Evolutionary conservation across 2,888 invertebrate species (phyloP).

Genomic region (Phrixothrix hirtus): DNA sequence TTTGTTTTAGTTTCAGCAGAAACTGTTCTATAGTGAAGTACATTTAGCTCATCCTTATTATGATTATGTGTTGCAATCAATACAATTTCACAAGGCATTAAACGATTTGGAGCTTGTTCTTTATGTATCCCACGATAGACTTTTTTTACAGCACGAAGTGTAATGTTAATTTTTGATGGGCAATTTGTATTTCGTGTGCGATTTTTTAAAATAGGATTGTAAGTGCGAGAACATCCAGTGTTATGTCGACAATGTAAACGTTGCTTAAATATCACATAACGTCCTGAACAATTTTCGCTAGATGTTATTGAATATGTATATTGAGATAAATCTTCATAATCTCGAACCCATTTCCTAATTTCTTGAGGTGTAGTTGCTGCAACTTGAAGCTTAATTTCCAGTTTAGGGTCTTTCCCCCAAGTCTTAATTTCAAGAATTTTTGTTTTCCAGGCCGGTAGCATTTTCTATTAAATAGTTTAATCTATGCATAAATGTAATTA

Average conservation of each 20-base stretch:
- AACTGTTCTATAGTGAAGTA: conserved; percentile 17
- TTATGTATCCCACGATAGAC: conserved; percentile 17
- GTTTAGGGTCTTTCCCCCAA: neutral
- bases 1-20: conserved; percentile 12
- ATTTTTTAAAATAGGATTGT: conserved; percentile 10
- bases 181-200: conserved; percentile 29
- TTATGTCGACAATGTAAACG: conserved; percentile 23
- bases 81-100: conserved; percentile 23
- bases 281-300: conserved; percentile 2
- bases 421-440: neutral
- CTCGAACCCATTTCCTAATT: neutral
- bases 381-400: neutral
- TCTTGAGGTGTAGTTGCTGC: neutral
- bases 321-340: neutral
- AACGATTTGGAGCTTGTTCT: conserved; percentile 9
- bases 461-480: too few relatives aligned
- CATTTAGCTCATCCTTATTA: neutral
- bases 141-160: conserved; percentile 12
- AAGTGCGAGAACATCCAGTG: conserved; percentile 7
- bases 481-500: too few relatives aligned
- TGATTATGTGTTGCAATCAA: conserved; percentile 19
- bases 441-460: neutral
- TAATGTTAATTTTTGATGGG: conserved; percentile 17
- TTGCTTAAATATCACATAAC: conserved; percentile 15
- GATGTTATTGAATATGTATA: neutral